phyloP scores from a whole-genome alignment of 2,113 vertebrate genomes.

The Paraplagusia blochii region DNA sequence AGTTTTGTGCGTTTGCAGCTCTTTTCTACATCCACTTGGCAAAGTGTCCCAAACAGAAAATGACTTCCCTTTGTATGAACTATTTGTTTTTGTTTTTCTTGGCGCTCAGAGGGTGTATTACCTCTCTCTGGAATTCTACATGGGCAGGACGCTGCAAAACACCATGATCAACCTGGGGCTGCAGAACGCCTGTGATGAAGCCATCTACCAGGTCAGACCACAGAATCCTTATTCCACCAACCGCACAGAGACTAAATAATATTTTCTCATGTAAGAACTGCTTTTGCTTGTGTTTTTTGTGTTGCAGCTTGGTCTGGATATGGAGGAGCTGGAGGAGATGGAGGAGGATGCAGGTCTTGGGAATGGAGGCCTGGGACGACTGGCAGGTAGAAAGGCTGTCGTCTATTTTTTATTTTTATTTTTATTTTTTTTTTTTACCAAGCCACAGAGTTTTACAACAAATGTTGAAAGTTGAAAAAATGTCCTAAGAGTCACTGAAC shows the following conservation, averaged over 20 bases:
- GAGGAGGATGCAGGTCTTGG: constrained; percentile 96
- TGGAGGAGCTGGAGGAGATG: constrained; percentile 96
- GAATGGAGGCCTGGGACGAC: constrained; percentile 91
- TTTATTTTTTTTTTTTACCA: too few species aligned
- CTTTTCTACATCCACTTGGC: not conserved
- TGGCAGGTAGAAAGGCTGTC: constrained; percentile 87
- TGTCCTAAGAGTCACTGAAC: not conserved
- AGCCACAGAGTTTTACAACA: constrained; percentile 18
- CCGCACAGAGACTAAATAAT: not conserved
- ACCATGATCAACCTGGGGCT: constrained; percentile 97
- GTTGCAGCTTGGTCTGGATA: constrained; percentile 87
- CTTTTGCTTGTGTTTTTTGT: not conserved
- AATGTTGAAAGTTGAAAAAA: not conserved
- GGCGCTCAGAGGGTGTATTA: constrained; percentile 89
- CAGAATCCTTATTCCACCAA: too few species aligned
- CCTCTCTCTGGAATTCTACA: constrained; percentile 96
- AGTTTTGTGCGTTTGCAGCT: not conserved
- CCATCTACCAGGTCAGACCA: constrained; percentile 87
- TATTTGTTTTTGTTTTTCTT: not conserved
- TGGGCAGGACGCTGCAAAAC: constrained; percentile 92
- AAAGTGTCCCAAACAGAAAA: not conserved
- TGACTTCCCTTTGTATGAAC: not conserved
- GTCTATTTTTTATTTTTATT: too few species aligned
- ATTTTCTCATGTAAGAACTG: too few species aligned
- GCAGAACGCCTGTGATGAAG: constrained; percentile 94